These are phyloP conservation scores for Python bivittatus DNA, from an alignment of 2,113 vertebrate species.

Conservation along the genomic window DNA sequence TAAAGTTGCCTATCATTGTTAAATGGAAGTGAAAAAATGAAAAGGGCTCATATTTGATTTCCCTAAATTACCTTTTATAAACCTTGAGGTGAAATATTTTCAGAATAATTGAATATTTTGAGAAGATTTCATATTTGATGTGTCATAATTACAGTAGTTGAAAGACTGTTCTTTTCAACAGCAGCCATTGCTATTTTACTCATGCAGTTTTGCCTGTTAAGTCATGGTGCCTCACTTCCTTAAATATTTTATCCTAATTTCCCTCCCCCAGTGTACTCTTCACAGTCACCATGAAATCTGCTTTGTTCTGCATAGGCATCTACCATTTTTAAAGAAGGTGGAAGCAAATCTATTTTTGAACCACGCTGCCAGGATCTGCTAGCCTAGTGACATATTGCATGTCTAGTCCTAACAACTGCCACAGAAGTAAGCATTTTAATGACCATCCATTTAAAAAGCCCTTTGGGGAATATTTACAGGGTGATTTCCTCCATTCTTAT, in stretches of 20 bases:
- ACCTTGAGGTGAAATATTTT: neutral
- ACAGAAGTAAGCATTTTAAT: constrained; percentile 34
- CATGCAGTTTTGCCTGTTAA: neutral
- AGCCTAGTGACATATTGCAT: neutral
- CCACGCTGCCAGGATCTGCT: neutral
- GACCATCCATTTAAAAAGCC: constrained; percentile 21
- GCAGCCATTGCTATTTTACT: neutral
- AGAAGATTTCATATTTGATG: neutral
- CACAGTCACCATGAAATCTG: neutral
- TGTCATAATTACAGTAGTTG: neutral
- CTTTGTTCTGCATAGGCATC: neutral
- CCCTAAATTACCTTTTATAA: neutral
- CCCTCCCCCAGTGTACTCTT: neutral
- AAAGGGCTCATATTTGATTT: neutral
- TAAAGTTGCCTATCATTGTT: neutral
- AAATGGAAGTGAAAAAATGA: neutral
- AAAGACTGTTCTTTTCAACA: neutral
- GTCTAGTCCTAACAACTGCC: neutral
- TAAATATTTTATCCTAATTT: constrained; percentile 10
- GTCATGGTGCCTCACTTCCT: neutral
- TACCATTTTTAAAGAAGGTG: neutral
- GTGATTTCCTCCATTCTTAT: constrained; percentile 10
- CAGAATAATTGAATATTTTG: neutral
- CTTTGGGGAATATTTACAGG: neutral
- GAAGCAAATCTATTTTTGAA: neutral